Evolutionary conservation across 2,797 vertebrate species (phyloP).

Genomic region (Epinephelus awoara): DNA sequence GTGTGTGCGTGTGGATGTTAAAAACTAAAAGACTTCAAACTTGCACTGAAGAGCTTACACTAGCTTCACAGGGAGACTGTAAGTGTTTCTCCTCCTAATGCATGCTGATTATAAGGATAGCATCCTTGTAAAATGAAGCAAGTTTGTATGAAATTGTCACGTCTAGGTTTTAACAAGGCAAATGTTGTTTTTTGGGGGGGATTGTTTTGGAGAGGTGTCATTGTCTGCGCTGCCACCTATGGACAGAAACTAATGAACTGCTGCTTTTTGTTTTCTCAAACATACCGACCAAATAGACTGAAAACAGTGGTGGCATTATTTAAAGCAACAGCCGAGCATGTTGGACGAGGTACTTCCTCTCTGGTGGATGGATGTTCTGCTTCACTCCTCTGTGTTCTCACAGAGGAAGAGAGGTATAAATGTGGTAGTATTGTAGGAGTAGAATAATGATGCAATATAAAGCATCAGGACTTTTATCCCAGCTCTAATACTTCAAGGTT

Average conservation of each 20-base stretch:
- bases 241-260: slow-evolving; percentile 3
- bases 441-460: slow-evolving; percentile 62
- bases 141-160: slow-evolving; percentile 15
- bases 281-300: slow-evolving; percentile 48
- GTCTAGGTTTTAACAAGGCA: background rate
- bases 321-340: slow-evolving; percentile 14
- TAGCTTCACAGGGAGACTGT: background rate
- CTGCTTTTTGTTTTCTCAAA: slow-evolving; percentile 35
- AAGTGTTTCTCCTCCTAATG: slow-evolving; percentile 8
- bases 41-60: slow-evolving; percentile 63
- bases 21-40: slow-evolving; percentile 12
- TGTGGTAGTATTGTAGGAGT: slow-evolving; percentile 25
- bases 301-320: slow-evolving; percentile 44
- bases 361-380: slow-evolving; percentile 30
- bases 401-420: slow-evolving; percentile 41
- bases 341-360: slow-evolving; percentile 41
- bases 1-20: slow-evolving; percentile 7
- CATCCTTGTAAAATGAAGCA: slow-evolving; percentile 84
- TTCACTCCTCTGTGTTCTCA: slow-evolving; percentile 45
- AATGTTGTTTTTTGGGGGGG: background rate
- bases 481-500: slow-evolving; percentile 49
- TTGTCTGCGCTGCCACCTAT: slow-evolving; percentile 28
- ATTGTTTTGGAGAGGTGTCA: background rate
- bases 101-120: slow-evolving; percentile 81
- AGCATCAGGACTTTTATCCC: slow-evolving; percentile 64